A percentile compares a stretch with the other conserved stretches of the same genome.
Evolutionary conservation across 1,140 invertebrate genomes (phyloP).

Genomic region (Callitettix versicolor): DNA sequence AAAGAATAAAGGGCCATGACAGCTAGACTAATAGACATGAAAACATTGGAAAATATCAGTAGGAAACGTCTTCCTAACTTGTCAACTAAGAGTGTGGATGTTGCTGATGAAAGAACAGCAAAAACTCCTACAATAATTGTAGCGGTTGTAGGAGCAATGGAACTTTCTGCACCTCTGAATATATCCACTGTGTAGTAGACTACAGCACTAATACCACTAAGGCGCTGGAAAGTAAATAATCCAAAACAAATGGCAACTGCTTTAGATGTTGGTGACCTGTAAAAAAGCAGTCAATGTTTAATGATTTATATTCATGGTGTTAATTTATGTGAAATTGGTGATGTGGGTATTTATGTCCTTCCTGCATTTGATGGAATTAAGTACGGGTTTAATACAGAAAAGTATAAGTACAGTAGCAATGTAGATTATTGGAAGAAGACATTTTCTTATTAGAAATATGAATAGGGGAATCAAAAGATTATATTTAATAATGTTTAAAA

Average conservation of each 20-base stretch:
- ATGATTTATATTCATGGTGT: no score
- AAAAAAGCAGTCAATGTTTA: no score
- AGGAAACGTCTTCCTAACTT: constrained; percentile 21
- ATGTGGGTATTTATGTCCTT: no score
- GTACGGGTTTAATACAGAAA: no score
- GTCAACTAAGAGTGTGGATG: constrained; percentile 32
- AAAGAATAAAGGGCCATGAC: constrained; percentile 28
- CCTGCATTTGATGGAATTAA: no score
- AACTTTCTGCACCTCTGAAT: constrained; percentile 32
- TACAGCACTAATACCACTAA: constrained; percentile 42
- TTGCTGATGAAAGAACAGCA: constrained; percentile 27
- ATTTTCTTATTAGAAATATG: no score
- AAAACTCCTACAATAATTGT: constrained; percentile 34
- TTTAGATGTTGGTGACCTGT: constrained; percentile 26
- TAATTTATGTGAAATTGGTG: no score
- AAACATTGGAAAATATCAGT: constrained; percentile 22
- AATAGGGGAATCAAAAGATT: no score
- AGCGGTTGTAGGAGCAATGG: constrained; percentile 26
- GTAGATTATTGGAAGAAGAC: no score
- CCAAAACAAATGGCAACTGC: constrained; percentile 33
- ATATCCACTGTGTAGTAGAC: constrained; percentile 46
- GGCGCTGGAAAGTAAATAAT: constrained; percentile 39
- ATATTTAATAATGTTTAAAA: no score
- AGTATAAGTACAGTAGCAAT: no score
- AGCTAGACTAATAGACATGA: constrained; percentile 19